Percentiles rank a stretch among this genome's conserved stretches.
Conservation (phyloP, 1,140 invertebrate genomes). For the Papilio polytes region DNA sequence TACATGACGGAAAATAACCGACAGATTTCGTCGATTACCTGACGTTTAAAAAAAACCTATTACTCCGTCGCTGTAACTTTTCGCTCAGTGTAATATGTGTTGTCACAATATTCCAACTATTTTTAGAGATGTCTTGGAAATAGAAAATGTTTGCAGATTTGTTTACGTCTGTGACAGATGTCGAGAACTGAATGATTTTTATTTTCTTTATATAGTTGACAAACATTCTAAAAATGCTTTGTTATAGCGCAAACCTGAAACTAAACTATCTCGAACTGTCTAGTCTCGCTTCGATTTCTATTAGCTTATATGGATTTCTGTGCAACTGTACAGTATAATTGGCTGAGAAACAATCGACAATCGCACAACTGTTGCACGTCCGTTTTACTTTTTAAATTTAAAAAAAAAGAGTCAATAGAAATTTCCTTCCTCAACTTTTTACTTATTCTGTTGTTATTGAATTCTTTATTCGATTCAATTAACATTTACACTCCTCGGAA, state of each 20-base stretch:
- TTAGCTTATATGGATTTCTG: too few relatives aligned
- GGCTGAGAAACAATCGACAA: too few relatives aligned
- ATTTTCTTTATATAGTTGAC: background rate
- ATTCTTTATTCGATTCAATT: background rate
- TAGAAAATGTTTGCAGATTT: background rate
- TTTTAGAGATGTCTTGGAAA: background rate
- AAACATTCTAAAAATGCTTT: background rate
- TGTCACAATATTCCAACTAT: slow-evolving; percentile 1
- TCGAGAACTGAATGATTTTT: background rate
- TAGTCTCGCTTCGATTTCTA: too few relatives aligned
- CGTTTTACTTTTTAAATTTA: too few relatives aligned
- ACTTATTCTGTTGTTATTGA: background rate
- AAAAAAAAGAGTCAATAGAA: background rate
- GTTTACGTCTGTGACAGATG: background rate
- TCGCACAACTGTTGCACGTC: too few relatives aligned
- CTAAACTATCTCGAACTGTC: too few relatives aligned
- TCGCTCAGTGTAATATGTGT: background rate
- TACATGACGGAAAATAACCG: background rate
- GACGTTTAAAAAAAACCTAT: background rate
- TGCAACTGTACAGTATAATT: too few relatives aligned
- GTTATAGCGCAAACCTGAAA: background rate
- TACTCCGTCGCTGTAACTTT: background rate
- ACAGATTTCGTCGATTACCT: background rate
- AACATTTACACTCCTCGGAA: background rate
- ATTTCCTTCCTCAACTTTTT: background rate